Evolutionary conservation across 2,888 invertebrate species (phyloP), one percentile per base, ranked within the genome.

Genomic region (Odontomyia ornata): DNA sequence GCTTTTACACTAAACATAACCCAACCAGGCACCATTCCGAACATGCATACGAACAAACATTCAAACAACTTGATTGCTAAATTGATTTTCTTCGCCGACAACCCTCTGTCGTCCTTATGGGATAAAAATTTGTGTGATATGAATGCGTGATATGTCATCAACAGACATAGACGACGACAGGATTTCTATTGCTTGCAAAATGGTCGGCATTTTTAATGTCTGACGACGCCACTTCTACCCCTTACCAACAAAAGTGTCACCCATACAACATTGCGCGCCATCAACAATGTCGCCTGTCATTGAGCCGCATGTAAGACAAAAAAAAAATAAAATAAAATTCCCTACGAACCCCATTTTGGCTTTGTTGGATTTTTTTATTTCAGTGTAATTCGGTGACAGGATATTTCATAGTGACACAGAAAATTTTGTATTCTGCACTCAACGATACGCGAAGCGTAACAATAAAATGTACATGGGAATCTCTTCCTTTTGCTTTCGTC

Each of bases 71-170:
- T 60, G 60, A 60, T 60, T 60, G 60, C 21, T 23, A 60, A 60
- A 60, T 60, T 60, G 60, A 60, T 60, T 60, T 60, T 60, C 27
- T 64, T 64, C 13, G 15, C 64, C 18, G 18, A 18, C 15, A n/a
- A n/a, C 52, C 11, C 30, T 64, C 30, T 3, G 3, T 11, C 27
- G 23, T 64, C 64, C 64, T 64, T 64, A n/a, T 30, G 23, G 64
- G 46, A 67, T 46, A 11, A 27, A 46, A 67, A 13, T 43, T 21
- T 43, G 43, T 46, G 67, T 67, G 69, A 46, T 69, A 46, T 23
- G 46, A 69, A 69, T 69, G 25, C 46, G 47, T 69, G 69, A 46
- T 69, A 69, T 69, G 69, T 69, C 69, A 25, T 47, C 46, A 25
- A n/a, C 69, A 69, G 69, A 69, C 69, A 69, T 23, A 11, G 30